Percentiles rank a stretch among this genome's conserved stretches.
Conservation (phyloP, 2,113 vertebrate genomes). For the Lichenostomus cassidix region DNA sequence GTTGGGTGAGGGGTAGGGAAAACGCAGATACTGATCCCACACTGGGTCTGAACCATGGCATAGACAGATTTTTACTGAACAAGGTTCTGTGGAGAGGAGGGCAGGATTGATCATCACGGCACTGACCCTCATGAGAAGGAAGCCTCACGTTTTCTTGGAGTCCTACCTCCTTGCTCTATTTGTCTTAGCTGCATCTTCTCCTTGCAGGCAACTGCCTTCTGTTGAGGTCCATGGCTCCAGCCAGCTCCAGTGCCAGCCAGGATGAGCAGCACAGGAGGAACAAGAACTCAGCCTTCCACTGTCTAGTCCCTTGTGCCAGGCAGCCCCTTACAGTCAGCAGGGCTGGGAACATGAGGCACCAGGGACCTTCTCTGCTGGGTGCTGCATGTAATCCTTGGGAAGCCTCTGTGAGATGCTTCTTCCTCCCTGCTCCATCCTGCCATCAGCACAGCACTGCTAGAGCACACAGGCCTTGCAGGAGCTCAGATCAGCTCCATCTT, state of each 20-base stretch:
- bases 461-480: accelerated
- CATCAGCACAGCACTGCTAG: not conserved
- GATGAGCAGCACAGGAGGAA: not conserved
- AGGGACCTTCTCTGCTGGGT: not conserved
- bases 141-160: not conserved
- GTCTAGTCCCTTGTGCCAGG: not conserved
- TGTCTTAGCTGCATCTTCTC: not conserved
- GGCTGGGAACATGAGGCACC: not conserved
- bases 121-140: not conserved
- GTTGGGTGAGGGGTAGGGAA: accelerated
- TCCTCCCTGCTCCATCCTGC: not conserved
- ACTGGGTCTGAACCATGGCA: not conserved
- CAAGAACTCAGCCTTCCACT: not conserved
- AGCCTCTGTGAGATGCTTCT: not conserved
- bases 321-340: not conserved
- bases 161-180: not conserved
- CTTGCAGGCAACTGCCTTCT: not conserved
- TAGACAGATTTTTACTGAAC: not conserved
- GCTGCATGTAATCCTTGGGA: not conserved
- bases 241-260: not conserved
- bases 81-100: not conserved
- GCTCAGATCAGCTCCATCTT: slow-evolving; percentile 66
- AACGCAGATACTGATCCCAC: not conserved
- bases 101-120: not conserved
- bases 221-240: not conserved